Conservation (phyloP, 2,797 vertebrate genomes). For the Aldrovandia affinis region DNA sequence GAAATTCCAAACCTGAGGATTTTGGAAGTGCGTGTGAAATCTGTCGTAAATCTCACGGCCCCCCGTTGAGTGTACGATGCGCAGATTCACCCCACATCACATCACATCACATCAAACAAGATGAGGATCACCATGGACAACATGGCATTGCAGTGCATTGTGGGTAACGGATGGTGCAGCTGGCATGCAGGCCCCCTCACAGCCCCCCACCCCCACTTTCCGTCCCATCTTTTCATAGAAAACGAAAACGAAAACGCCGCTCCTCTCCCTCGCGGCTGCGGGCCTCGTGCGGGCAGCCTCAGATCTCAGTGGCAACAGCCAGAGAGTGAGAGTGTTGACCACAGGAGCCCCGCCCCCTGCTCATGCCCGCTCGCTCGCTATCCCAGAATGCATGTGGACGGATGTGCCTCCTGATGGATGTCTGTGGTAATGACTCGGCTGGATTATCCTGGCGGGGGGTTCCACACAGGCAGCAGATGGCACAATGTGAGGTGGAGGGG, state of each 20-base stretch:
- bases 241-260: too few relatives aligned
- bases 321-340: conserved; percentile 11
- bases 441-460: conserved; percentile 25
- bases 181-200: conserved; percentile 17
- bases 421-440: conserved; percentile 29
- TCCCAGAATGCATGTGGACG: conserved; percentile 23
- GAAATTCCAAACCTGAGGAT: too few relatives aligned
- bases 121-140: too few relatives aligned
- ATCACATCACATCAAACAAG: too few relatives aligned
- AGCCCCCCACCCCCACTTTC: neutral
- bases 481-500: neutral
- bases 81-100: too few relatives aligned
- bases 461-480: neutral
- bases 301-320: conserved; percentile 12
- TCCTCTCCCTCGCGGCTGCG: conserved; percentile 1
- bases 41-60: neutral
- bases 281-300: neutral
- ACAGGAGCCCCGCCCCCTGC: conserved; percentile 16
- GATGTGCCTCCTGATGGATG: conserved; percentile 27
- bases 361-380: conserved; percentile 7
- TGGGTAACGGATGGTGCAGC: neutral
- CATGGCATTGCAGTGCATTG: neutral
- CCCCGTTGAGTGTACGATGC: neutral
- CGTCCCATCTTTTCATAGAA: too few relatives aligned
- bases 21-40: neutral